Percentiles rank a stretch among this genome's conserved stretches.
Evolutionary conservation across 2,888 invertebrate genomes (phyloP).

Genomic region (Epinotia demarniana): DNA sequence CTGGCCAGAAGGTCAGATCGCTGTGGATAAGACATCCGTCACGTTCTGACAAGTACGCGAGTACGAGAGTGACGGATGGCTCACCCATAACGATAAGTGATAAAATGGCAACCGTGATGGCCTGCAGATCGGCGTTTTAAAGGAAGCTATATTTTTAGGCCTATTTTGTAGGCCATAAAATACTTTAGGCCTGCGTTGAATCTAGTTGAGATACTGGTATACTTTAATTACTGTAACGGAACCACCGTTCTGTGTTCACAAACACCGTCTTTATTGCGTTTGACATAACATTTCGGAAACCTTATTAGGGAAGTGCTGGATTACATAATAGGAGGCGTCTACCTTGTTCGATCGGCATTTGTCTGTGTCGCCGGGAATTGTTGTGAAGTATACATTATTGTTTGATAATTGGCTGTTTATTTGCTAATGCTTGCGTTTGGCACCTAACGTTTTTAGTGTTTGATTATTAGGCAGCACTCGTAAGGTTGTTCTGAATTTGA

Average conservation of each 20-base stretch:
- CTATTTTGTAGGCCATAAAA: too few relatives aligned
- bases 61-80: too few relatives aligned
- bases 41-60: too few relatives aligned
- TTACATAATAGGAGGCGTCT: not conserved
- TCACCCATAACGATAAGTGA: too few relatives aligned
- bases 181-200: too few relatives aligned
- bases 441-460: not conserved
- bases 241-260: not conserved
- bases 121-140: too few relatives aligned
- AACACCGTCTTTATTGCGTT: not conserved
- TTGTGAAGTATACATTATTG: not conserved
- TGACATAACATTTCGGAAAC: slow-evolving; percentile 10
- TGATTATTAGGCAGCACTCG: not conserved
- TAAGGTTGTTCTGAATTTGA: not conserved
- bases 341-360: not conserved
- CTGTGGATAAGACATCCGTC: too few relatives aligned
- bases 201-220: too few relatives aligned
- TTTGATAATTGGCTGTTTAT: not conserved
- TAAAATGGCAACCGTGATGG: too few relatives aligned
- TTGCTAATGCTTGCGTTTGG: not conserved
- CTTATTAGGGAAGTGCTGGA: not conserved
- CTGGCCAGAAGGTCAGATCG: too few relatives aligned
- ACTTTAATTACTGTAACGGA: not conserved
- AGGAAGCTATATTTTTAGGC: too few relatives aligned
- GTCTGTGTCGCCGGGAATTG: not conserved